Evolutionary conservation across 2,797 vertebrate genomes (phyloP).

Genomic region (Clarias laeviceps): DNA sequence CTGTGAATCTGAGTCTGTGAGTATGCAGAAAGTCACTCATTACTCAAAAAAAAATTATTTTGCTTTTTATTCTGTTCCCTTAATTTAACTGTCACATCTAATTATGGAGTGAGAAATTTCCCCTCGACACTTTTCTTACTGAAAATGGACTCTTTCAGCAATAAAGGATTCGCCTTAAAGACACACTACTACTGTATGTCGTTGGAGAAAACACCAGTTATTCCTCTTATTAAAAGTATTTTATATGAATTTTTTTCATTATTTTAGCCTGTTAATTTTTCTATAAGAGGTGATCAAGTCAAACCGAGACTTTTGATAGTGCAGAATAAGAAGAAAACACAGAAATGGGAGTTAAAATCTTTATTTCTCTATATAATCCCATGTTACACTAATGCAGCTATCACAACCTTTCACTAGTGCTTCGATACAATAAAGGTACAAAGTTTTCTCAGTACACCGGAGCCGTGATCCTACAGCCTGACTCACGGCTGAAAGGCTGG

Average conservation of each 20-base stretch:
- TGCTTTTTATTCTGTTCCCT: neutral
- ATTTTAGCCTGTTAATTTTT: neutral
- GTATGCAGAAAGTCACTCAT: no score
- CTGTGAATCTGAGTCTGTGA: neutral
- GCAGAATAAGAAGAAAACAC: neutral
- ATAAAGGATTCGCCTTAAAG: neutral
- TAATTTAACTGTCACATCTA: neutral
- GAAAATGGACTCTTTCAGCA: neutral
- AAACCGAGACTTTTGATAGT: no score
- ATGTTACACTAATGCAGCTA: no score
- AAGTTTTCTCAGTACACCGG: no score
- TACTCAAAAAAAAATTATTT: no score
- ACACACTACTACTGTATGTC: neutral
- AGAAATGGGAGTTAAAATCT: no score
- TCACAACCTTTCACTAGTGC: no score
- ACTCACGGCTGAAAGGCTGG: no score
- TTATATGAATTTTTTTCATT: neutral
- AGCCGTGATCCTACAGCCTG: no score
- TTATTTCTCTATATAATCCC: no score
- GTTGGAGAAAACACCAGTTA: neutral
- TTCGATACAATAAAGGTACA: no score
- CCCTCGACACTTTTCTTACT: neutral
- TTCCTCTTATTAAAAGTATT: neutral
- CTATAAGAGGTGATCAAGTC: no score
- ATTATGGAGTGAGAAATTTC: neutral